Percentiles rank a stretch among this genome's conserved stretches.
phyloP scores from a whole-genome alignment of 2,888 invertebrate species.

The Escarpia spicata region DNA sequence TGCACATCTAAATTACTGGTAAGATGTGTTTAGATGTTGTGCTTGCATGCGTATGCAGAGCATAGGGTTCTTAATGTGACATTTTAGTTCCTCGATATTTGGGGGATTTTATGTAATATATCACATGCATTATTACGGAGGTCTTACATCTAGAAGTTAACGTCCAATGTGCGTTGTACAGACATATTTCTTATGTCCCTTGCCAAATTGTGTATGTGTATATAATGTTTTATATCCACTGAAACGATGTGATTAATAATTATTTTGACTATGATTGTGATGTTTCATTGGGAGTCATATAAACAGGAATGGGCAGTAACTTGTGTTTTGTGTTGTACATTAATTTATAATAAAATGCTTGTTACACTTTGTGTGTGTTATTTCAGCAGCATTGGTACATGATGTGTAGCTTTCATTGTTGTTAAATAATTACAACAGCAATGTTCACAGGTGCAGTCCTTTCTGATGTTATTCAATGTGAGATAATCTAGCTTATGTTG shows the following conservation, averaged over 20 bases:
- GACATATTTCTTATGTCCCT: neutral
- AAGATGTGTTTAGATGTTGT: neutral
- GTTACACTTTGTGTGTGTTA: neutral
- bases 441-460: too few species aligned
- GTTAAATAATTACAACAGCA: too few species aligned
- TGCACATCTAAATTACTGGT: neutral
- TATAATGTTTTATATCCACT: neutral
- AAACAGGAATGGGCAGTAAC: neutral
- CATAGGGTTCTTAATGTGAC: neutral
- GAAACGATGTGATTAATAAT: neutral
- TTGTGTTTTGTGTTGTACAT: neutral
- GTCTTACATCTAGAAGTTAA: neutral
- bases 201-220: conserved; percentile 3
- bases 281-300: neutral
- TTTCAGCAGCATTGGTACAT: neutral
- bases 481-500: too few species aligned
- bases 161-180: neutral
- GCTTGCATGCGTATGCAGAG: neutral
- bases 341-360: conserved; percentile 16
- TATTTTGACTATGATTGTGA: neutral
- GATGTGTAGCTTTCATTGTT: too few species aligned
- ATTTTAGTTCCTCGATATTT: neutral
- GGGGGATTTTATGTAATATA: neutral
- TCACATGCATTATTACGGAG: neutral
- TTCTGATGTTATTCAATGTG: too few species aligned